Base-by-base conservation (phyloP, 2,113 vertebrate species). In the Salvelinus fontinalis region DNA sequence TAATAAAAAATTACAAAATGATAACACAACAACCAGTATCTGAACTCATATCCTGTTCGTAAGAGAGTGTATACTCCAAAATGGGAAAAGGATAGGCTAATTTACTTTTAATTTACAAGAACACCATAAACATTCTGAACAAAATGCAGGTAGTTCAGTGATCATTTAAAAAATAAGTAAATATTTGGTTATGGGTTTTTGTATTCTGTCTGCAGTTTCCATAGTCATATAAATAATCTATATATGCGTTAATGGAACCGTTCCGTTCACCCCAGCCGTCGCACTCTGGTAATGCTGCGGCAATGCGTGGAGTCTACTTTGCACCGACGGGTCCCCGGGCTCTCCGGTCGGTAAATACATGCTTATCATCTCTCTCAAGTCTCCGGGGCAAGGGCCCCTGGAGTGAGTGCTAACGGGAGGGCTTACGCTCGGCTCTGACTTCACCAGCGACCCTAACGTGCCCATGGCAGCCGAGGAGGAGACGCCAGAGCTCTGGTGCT, bases 361-460 rank as follows among this genome's bases (percentile, higher is more conserved):
- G 93, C 97, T 99, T 92, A 99, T 99, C 97, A 99, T 98, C 91
- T 99, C 97, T 83, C 97, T 93, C 93, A 99, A 95, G 95, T 98
- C 97, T 93, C 97, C 97, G 83, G 97, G 95, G 89, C 97, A 98
- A 16, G 97, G 97, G 82, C 96, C 95, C 88, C 97, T 95, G 79
- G 96, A 94, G 92, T 97, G 97, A 78, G 96, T 94, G 80, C 94
- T 94, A 86, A 96, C 96, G 29, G 97, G 97, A 27, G 97, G 97
- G 91, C 97, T 98, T 81, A 97, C 96, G 85, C 96, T 96, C 60
- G 97, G 96, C 91, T 99, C 96, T 29, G 97, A 96, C 88, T 98
- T 99, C 72, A 99, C 97, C 74, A 98, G 93, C 31, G 97, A 98
- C 80, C 97, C 96, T 73, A 99, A 93, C 71, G 96, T 95, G 73